Evolutionary conservation across 2,888 invertebrate species (phyloP).

Genomic region (Maniola hyperantus): DNA sequence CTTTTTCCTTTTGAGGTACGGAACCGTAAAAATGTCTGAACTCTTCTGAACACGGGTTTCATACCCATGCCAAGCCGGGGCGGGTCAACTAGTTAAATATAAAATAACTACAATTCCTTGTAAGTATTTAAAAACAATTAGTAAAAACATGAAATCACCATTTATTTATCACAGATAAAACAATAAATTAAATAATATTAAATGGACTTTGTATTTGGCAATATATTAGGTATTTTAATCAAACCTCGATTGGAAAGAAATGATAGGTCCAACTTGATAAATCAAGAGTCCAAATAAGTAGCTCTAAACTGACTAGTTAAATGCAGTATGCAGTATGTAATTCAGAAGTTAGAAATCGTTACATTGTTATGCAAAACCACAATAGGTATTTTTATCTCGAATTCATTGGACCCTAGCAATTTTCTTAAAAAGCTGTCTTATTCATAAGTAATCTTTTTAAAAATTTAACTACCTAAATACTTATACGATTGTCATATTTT

Average conservation of each 20-base stretch:
- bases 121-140: background rate
- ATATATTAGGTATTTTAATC: constrained; percentile 14
- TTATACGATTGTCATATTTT: constrained; percentile 66
- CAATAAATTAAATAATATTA: constrained; percentile 10
- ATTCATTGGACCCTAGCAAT: constrained; percentile 76
- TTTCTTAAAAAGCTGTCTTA: constrained; percentile 78
- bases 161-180: constrained; percentile 20
- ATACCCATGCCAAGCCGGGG: too few species aligned
- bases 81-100: background rate
- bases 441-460: constrained; percentile 79
- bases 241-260: constrained; percentile 27
- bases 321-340: constrained; percentile 30
- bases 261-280: constrained; percentile 34
- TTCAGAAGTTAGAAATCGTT: constrained; percentile 33
- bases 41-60: too few species aligned
- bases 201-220: constrained; percentile 13
- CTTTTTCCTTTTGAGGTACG: too few species aligned
- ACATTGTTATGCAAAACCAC: constrained; percentile 22
- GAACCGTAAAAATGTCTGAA: too few species aligned
- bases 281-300: constrained; percentile 22
- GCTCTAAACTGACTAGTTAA: constrained; percentile 24
- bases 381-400: constrained; percentile 34
- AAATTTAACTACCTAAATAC: constrained; percentile 78
- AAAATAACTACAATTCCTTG: background rate
- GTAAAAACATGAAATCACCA: background rate